Evolutionary conservation across 2,888 invertebrate species (phyloP).

Genomic region (Harmothoe impar): DNA sequence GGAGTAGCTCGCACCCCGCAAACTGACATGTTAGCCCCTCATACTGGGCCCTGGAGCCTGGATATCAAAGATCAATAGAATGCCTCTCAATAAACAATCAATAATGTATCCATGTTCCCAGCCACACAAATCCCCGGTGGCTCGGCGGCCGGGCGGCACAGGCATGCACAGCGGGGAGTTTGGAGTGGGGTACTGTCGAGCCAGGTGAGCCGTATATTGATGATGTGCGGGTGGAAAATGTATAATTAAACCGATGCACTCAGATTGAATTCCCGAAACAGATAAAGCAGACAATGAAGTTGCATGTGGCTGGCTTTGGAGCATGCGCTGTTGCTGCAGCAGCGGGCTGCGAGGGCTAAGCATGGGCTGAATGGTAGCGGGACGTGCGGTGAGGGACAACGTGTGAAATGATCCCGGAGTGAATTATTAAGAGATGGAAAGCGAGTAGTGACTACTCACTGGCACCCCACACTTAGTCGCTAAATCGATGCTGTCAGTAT

Average conservation of each 20-base stretch:
- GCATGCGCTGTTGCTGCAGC: background rate
- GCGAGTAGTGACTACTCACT: background rate
- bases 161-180: background rate
- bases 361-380: no score
- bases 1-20: no score
- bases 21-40: slow-evolving; percentile 36
- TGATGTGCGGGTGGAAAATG: slow-evolving; percentile 13
- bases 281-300: background rate
- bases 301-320: slow-evolving; percentile 1
- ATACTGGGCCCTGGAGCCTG: background rate
- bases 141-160: background rate
- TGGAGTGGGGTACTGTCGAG: background rate
- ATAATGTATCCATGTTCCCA: slow-evolving; percentile 39
- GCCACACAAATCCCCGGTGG: slow-evolving; percentile 12
- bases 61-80: slow-evolving; percentile 42
- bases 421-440: slow-evolving; percentile 14
- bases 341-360: no score
- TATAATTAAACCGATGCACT: slow-evolving; percentile 24
- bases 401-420: background rate
- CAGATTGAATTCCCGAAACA: slow-evolving; percentile 14
- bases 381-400: no score
- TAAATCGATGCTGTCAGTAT: no score
- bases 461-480: no score
- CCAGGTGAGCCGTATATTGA: background rate
- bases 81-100: slow-evolving; percentile 45